Base-by-base conservation (phyloP, 92 coral and sea anemone genomes). In the Virgularia gustaviana region DNA sequence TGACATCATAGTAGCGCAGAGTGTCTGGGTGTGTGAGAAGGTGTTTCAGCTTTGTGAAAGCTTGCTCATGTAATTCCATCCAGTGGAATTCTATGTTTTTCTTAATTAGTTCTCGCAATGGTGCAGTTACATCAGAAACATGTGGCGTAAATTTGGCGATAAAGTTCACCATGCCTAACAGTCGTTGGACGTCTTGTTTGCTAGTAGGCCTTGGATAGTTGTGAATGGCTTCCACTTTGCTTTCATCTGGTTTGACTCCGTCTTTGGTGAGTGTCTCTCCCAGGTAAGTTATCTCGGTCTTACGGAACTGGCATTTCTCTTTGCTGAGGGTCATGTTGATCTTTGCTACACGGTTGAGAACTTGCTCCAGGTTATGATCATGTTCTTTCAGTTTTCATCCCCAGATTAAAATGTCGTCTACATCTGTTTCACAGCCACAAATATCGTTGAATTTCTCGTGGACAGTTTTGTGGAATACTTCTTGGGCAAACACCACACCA, bases 321-420 rank as follows among this genome's bases (percentile, higher is more conserved):
- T 52, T 63, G 80, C 61, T 81, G 7, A 85, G 80, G 11, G 73
- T 85, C 83, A 85, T 63, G 75, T 81, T 77, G 22, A 81, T 56
- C 22, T 72, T 61, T 12, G 8, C 13, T 9, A 65, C 81, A 20
- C 81, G 73, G 44, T 85, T 72, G 9, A 85, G 78, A 19, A 58
- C 65, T 0, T 20, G 37, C n/a, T 58, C 20, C 0, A 85, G 61
- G 37, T 76, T 71, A 2, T 34, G 29, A 43, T 85, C 81, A 49
- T 81, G 90, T 51, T 85, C 86, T 16, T 81, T 75, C 0, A 77
- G 6, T n/a, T 86, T 85, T 11, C 36, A 22, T 15, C 89, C 89
- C 83, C 86, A 81, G 42, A 81, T 82, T 13, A 85, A 49, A 23
- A 85, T 85, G 80, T 85, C 86, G 37, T 85, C 86, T 16, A 85